phyloP scores from a whole-genome alignment of 2,113 vertebrate species.

The Tychaedon coryphoeus region DNA sequence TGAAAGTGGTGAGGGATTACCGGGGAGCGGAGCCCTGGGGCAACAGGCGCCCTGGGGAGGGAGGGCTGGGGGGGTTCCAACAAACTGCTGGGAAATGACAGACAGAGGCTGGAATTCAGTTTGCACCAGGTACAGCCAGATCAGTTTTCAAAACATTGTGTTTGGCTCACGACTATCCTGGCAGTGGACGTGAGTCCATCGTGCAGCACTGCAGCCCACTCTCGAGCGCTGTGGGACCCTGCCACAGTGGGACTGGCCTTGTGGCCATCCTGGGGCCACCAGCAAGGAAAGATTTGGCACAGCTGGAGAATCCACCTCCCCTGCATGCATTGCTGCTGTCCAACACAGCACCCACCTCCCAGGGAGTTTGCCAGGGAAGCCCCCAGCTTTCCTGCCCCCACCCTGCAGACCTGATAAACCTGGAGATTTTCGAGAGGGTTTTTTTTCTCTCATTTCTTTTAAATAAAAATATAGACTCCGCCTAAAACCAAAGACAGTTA shows the following conservation, averaged over 20 bases:
- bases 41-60: neutral
- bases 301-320: neutral
- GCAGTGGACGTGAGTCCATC: accelerated
- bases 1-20: neutral
- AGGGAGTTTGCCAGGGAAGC: neutral
- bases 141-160: neutral
- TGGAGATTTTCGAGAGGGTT: accelerated
- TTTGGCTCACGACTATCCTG: accelerated
- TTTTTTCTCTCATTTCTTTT: neutral
- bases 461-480: neutral
- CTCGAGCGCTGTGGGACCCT: accelerated
- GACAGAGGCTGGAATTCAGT: neutral
- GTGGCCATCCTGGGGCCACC: neutral
- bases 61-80: neutral
- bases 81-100: neutral
- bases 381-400: neutral
- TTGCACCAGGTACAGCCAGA: neutral
- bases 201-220: neutral
- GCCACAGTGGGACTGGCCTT: neutral
- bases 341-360: neutral
- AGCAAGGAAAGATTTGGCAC: accelerated
- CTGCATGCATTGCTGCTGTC: neutral
- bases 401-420: accelerated
- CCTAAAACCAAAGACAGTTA: neutral
- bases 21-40: accelerated